phyloP scores from a whole-genome alignment of 2,113 vertebrate genomes.

The Rhegmatorhina hoffmannsi region DNA sequence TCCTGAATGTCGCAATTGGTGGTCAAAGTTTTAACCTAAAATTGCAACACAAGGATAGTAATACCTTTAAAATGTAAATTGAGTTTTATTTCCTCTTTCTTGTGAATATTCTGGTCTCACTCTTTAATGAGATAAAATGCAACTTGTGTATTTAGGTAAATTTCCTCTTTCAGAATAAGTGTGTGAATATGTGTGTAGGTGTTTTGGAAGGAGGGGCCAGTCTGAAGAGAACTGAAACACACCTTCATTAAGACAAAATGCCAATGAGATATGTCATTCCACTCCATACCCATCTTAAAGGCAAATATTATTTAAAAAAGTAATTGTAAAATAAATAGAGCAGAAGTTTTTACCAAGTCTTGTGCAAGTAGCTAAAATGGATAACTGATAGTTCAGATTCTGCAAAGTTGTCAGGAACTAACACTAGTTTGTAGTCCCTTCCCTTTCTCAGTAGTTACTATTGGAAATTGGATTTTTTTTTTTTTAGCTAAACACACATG shows the following conservation, averaged over 20 bases:
- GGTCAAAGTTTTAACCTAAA: neutral
- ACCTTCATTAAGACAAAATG: constrained; percentile 9
- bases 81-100: constrained; percentile 1
- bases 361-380: neutral
- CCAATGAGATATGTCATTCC: neutral
- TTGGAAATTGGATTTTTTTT: neutral
- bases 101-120: neutral
- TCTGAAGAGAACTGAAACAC: neutral
- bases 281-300: neutral
- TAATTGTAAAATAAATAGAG: neutral
- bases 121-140: neutral
- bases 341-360: neutral
- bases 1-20: neutral
- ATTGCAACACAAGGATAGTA: neutral
- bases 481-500: neutral
- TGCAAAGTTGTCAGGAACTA: neutral
- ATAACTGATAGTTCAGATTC: neutral
- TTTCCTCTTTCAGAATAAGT: neutral
- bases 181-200: neutral
- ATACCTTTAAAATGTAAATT: neutral
- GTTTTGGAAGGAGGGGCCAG: neutral
- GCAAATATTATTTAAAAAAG: neutral
- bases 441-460: neutral
- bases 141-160: neutral
- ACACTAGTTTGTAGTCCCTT: fast-evolving